phyloP scores from a whole-genome alignment of 2,888 invertebrate genomes.

The Lycophotia porphyrea region DNA sequence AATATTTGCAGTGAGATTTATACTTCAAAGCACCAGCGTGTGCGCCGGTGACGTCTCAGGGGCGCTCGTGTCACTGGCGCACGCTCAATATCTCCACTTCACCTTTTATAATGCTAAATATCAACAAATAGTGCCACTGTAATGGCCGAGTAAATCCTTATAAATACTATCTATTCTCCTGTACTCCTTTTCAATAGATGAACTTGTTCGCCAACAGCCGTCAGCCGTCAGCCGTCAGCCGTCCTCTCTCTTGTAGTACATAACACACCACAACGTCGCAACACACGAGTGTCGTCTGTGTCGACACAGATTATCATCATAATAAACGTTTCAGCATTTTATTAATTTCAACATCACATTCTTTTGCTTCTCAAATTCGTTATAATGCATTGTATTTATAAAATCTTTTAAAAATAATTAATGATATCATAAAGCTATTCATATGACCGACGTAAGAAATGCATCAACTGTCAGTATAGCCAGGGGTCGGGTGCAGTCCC shows the following conservation, averaged over 20 bases:
- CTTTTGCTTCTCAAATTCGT: slow-evolving; percentile 25
- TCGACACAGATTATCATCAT: slow-evolving; percentile 43
- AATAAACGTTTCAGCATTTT: slow-evolving; percentile 38
- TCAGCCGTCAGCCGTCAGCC: too few species aligned
- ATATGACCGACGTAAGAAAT: slow-evolving; percentile 31
- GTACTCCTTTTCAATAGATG: slow-evolving; percentile 28
- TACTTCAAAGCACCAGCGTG: slow-evolving; percentile 39
- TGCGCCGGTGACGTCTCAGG: background rate
- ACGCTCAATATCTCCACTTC: background rate
- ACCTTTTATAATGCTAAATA: slow-evolving; percentile 16
- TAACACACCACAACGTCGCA: slow-evolving; percentile 25
- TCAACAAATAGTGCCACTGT: slow-evolving; percentile 18
- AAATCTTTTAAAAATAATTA: slow-evolving; percentile 27
- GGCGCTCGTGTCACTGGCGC: background rate
- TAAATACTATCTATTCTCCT: slow-evolving; percentile 35
- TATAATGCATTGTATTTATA: slow-evolving; percentile 32
- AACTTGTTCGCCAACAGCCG: slow-evolving; percentile 4
- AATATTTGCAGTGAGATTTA: slow-evolving; percentile 52
- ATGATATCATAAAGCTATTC: slow-evolving; percentile 28
- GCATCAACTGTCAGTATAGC: slow-evolving; percentile 17
- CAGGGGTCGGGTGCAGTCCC: background rate
- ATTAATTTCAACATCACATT: slow-evolving; percentile 39
- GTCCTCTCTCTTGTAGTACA: slow-evolving; percentile 6
- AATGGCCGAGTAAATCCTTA: slow-evolving; percentile 19
- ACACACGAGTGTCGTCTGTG: too few species aligned